Evolutionary conservation across 2,888 invertebrate species (phyloP), one percentile per base, ranked within the genome.

Genomic region (Leptura quadrifasciata): DNA sequence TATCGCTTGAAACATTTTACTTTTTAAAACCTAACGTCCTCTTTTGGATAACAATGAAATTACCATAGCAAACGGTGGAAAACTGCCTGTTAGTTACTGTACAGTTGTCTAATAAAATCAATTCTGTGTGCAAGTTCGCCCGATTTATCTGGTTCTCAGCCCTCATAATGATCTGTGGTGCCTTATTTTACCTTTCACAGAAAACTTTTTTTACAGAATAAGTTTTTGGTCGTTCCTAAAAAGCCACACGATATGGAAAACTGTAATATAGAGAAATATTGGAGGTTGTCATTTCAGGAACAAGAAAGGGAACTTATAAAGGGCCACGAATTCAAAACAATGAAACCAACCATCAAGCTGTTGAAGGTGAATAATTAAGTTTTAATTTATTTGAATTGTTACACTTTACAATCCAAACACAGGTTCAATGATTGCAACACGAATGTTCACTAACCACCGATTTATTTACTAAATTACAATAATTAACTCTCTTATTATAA

Each of bases 211-310:
- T 82, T 84, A 35, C 57, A 84, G 82, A 72, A 75, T 31, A 81
- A 76, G 47, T 88, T 87, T 82, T 80, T 85, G n/a, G 83, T 87
- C 52, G 88, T 88, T 15, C 88, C 88, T 5, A 88, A 88, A 81
- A 81, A 81, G 63, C 87, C 87, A 0, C 81, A 80, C 39, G 76
- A 73, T 9, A 60, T 61, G 17, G 52, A 31, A 76, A 77, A 72
- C 57, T 24, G 76, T 24, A 47, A 72, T 8, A 27, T 64, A 39
- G 82, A 82, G 5, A 77, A 78, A 20, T 87, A 86, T 74, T 89
- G 89, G 89, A 78, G 89, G n/a, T 76, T 89, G 15, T 88, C 88
- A 0, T 89, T 89, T 74, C 89, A 89, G 76, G 88, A 89, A 79
- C 89, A 89, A 75, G 89, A 89, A 81, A 79, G 87, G 35, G 84